A percentile compares a stretch with the other conserved stretches of the same genome.
phyloP scores from a whole-genome alignment of 2,888 invertebrate genomes.

The Drosophila recens region DNA sequence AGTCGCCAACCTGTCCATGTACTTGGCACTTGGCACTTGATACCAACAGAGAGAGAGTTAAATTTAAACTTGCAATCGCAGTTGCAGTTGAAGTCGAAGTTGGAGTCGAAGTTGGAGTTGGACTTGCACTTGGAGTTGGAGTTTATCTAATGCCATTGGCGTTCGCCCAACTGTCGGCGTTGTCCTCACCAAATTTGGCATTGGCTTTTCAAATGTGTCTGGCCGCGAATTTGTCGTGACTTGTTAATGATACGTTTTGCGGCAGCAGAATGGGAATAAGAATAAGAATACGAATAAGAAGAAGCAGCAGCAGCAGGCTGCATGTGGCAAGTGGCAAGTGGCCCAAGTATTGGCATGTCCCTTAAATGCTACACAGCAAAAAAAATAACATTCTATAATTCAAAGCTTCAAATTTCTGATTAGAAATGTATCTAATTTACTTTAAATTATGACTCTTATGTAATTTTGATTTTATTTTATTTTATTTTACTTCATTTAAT shows the following conservation, averaged over 20 bases:
- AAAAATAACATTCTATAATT: neutral
- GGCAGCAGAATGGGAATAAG: constrained; percentile 21
- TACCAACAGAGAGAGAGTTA: constrained; percentile 1
- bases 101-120: constrained; percentile 16
- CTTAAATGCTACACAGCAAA: neutral
- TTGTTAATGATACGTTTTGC: constrained; percentile 82
- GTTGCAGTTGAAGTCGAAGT: constrained; percentile 10
- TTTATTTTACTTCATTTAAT: no score
- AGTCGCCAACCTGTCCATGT: constrained; percentile 67
- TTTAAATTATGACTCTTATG: no score
- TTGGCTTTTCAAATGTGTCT: constrained; percentile 77
- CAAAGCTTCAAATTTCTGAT: no score
- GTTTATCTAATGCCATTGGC: constrained; percentile 76
- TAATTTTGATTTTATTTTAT: no score
- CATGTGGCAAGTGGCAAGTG: constrained; percentile 34
- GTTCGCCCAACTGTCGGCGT: constrained; percentile 48
- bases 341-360: constrained; percentile 24
- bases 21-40: constrained; percentile 62
- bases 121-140: constrained; percentile 41
- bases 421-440: no score
- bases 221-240: constrained; percentile 83
- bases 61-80: neutral
- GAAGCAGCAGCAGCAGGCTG: neutral
- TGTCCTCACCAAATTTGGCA: constrained; percentile 76
- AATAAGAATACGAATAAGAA: constrained; percentile 8